These are phyloP conservation scores for rabbit (Oryctolagus cuniculus) DNA, from an alignment of 2,113 vertebrate genomes.

Conservation along the genomic window mOryCun1.1 NC_091448.1:10307001-10307500, in stretches of 20 bases:
- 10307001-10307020: no score
- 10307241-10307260: background rate
- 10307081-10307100: no score
- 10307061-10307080: no score
- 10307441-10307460: background rate
- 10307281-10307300: constrained; percentile 70
- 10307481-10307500: background rate
- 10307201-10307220: no score
- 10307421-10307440: background rate
- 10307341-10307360: constrained; percentile 8
- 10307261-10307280: constrained; percentile 45
- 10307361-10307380: constrained; percentile 23
- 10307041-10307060: no score
- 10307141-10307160: no score
- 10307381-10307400: constrained; percentile 30
- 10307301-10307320: background rate
- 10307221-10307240: background rate
- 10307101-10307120: no score
- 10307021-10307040: no score
- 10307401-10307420: background rate
- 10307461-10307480: background rate
- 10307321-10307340: constrained; percentile 10
- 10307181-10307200: no score
- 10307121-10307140: no score
- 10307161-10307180: no score